Percentiles rank a stretch among this genome's conserved stretches.
Evolutionary conservation across 2,797 vertebrate genomes (phyloP).

Genomic region (Calcarius lapponicus): DNA sequence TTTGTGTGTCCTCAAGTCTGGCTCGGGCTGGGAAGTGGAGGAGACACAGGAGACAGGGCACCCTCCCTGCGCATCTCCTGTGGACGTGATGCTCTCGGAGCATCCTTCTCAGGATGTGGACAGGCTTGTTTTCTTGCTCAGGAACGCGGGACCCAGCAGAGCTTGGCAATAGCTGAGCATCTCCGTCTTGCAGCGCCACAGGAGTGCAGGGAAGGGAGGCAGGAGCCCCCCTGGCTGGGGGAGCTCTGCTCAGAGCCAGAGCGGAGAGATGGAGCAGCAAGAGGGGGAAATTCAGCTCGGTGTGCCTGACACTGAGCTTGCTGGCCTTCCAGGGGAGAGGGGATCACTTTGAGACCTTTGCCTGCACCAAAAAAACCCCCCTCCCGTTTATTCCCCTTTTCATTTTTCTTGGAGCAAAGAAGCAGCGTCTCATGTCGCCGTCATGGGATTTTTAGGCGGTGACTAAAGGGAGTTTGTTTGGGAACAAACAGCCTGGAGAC

Average conservation of each 20-base stretch:
- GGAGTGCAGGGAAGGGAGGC: not conserved
- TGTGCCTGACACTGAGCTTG: not conserved
- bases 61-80: not conserved
- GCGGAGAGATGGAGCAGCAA: not conserved
- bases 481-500: conserved; percentile 43
- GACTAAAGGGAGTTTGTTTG: conserved; percentile 55
- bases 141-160: not conserved
- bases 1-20: not conserved
- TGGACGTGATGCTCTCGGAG: not conserved
- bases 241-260: not conserved
- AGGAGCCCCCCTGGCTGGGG: not conserved
- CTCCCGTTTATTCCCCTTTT: not conserved
- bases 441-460: conserved; percentile 52
- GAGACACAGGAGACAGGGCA: not conserved
- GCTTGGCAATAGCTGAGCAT: not conserved
- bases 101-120: not conserved
- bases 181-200: not conserved
- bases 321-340: not conserved
- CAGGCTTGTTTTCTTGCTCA: not conserved
- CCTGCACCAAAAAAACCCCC: fast-evolving
- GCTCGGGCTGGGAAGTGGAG: not conserved
- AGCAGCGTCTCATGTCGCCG: not conserved
- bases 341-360: not conserved
- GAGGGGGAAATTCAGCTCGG: fast-evolving
- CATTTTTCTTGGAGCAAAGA: conserved; percentile 13